These are phyloP conservation scores for Arvicola amphibius DNA, from an alignment of 2,797 vertebrate species.

Conservation along the genomic window DNA sequence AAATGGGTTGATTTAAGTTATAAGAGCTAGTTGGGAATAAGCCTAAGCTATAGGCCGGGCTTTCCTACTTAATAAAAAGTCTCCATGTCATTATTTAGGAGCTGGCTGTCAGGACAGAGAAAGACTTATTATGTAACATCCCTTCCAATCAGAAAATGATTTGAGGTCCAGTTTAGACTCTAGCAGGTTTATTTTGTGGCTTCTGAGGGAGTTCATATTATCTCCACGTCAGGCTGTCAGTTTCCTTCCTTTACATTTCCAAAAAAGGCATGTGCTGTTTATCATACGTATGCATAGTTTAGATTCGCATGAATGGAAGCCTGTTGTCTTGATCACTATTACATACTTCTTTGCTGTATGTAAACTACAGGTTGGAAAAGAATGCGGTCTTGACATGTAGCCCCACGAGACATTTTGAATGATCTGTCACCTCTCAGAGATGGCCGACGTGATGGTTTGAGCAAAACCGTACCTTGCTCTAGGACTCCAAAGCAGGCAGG, in stretches of 20 bases:
- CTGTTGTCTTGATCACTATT: background rate
- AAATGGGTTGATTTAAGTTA: background rate
- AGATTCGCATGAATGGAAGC: background rate
- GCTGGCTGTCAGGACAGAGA: background rate
- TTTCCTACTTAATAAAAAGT: background rate
- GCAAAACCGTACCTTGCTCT: background rate
- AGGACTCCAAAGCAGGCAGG: background rate
- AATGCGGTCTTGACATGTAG: background rate
- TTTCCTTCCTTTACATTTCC: background rate
- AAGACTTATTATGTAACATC: background rate
- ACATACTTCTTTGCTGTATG: background rate
- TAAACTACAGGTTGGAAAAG: background rate
- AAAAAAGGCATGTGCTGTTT: background rate
- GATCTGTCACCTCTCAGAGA: background rate
- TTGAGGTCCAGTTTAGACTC: background rate
- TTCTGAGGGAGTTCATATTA: constrained; percentile 2
- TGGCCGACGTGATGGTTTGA: background rate
- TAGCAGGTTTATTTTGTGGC: background rate
- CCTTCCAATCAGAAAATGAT: background rate
- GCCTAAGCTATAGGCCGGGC: background rate
- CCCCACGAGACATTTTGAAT: background rate
- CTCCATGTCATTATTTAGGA: background rate
- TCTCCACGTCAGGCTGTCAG: background rate
- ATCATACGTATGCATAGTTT: background rate
- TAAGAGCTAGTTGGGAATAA: background rate